Evolutionary conservation across 2,113 vertebrate species (phyloP).

Genomic region (Geococcyx californianus): DNA sequence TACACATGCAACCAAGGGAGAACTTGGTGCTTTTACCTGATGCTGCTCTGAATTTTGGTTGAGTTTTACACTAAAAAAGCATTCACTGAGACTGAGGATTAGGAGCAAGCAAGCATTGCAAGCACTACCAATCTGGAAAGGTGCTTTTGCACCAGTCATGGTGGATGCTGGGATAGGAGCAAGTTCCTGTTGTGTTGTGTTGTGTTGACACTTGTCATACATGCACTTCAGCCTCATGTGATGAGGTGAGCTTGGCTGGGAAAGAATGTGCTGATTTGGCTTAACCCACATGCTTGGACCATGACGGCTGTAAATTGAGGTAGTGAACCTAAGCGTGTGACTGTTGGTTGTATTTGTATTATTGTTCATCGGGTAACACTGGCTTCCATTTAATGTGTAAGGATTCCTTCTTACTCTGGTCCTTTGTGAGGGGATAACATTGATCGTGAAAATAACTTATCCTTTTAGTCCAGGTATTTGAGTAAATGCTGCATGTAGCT

Average conservation of each 20-base stretch:
- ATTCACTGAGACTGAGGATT: background rate
- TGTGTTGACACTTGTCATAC: background rate
- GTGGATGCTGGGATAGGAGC: background rate
- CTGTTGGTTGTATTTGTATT: background rate
- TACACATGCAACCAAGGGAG: rapidly evolving
- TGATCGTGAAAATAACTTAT: background rate
- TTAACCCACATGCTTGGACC: background rate
- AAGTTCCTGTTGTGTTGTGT: background rate
- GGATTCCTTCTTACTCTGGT: background rate
- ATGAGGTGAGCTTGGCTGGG: background rate
- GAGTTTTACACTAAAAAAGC: background rate
- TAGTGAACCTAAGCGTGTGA: background rate
- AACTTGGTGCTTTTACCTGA: background rate
- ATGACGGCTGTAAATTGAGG: background rate
- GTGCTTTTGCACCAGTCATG: background rate
- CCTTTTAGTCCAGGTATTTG: background rate
- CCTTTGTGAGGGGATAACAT: background rate
- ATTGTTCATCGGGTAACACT: background rate
- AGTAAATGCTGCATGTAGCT: background rate
- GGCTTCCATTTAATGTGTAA: background rate
- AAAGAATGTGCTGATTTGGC: background rate
- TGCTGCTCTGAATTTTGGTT: background rate
- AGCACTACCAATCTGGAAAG: background rate
- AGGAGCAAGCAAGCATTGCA: background rate
- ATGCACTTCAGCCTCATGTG: background rate